A percentile compares a stretch with the other conserved stretches of the same genome.
These are phyloP conservation scores for Parazoanthus swiftii DNA, from an alignment of 92 coral and sea anemone genomes.

Conservation along the genomic window DNA sequence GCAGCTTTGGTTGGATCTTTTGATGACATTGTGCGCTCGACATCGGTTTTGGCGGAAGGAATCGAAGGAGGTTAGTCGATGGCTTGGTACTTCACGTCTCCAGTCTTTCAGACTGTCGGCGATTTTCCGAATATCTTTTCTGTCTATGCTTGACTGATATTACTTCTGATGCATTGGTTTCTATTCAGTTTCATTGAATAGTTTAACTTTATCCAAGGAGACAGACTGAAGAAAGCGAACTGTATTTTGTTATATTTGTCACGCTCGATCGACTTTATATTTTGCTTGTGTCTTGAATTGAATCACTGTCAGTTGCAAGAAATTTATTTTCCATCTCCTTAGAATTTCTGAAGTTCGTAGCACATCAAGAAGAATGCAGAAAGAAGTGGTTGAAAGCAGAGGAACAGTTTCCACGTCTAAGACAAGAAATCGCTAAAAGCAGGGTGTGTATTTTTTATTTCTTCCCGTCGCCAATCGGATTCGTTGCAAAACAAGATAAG, in stretches of 20 bases:
- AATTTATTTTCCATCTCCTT: constrained; percentile 3
- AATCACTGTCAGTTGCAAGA: neutral
- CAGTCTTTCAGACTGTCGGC: neutral
- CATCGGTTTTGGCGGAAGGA: constrained; percentile 89
- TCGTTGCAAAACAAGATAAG: neutral
- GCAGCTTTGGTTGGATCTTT: constrained; percentile 83
- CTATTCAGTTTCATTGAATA: neutral
- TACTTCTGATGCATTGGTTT: neutral
- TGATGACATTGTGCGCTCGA: constrained; percentile 93
- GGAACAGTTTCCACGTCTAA: constrained; percentile 64
- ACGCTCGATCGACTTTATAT: neutral
- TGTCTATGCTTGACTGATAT: neutral
- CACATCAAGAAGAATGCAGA: constrained; percentile 98
- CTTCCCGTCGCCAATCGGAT: neutral
- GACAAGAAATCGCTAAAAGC: constrained; percentile 83
- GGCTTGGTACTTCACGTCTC: neutral
- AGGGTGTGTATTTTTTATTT: constrained; percentile 52
- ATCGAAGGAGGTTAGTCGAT: constrained; percentile 90
- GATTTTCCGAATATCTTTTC: neutral
- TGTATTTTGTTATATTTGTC: too few relatives aligned
- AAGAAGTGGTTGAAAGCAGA: constrained; percentile 89
- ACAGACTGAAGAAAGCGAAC: neutral
- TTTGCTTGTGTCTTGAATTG: neutral
- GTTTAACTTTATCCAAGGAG: neutral
- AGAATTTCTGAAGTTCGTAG: constrained; percentile 91